Percentiles rank a stretch among this genome's conserved stretches.
Evolutionary conservation across 1,140 invertebrate species (phyloP).

Genomic region (Papilio xuthus): DNA sequence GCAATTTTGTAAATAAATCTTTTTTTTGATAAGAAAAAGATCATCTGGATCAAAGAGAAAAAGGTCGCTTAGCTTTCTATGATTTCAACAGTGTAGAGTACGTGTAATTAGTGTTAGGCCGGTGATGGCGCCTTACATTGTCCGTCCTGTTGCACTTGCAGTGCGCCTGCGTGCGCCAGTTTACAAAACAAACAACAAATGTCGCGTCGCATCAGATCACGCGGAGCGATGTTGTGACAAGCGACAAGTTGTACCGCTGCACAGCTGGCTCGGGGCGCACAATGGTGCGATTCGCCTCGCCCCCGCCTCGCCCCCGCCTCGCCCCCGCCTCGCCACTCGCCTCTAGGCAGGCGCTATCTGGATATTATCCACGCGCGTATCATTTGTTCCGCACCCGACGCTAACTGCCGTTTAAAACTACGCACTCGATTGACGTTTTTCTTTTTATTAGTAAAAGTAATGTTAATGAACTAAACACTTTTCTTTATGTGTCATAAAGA

Average conservation of each 20-base stretch:
- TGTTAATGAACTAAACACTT: neutral
- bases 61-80: too few relatives aligned
- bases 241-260: neutral
- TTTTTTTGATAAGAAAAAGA: neutral
- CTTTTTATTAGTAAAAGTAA: constrained; percentile 13
- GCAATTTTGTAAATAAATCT: neutral
- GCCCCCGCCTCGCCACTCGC: neutral
- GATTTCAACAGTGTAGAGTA: too few relatives aligned
- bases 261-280: neutral
- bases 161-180: neutral
- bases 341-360: neutral
- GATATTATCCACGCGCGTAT: constrained; percentile 1
- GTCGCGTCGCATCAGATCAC: neutral
- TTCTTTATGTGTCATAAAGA: neutral
- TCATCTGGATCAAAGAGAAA: too few relatives aligned
- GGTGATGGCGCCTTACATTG: neutral
- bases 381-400: constrained; percentile 1
- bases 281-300: constrained; percentile 9
- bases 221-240: neutral
- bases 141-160: neutral
- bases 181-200: neutral
- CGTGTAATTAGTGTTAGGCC: too few relatives aligned
- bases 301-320: neutral
- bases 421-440: neutral
- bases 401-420: constrained; percentile 8